Conservation (phyloP, 1,140 invertebrate species). For the Caenorhabditis tropicalis region DNA sequence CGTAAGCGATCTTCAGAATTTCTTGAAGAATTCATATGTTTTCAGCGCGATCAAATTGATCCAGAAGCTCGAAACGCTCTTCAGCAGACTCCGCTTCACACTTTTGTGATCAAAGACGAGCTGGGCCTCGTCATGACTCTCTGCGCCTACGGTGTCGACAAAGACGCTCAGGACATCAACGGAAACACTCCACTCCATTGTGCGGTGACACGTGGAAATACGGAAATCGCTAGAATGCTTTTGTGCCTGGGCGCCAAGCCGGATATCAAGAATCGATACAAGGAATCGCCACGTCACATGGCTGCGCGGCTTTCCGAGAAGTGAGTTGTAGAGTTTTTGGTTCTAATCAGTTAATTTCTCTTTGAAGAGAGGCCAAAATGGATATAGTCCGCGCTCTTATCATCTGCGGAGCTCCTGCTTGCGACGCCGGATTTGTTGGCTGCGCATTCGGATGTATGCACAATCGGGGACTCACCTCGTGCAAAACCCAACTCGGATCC, state of each 20-base stretch:
- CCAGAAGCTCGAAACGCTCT: slow-evolving; percentile 67
- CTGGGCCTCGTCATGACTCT: slow-evolving; percentile 44
- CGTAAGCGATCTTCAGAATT: neutral
- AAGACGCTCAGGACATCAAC: slow-evolving; percentile 62
- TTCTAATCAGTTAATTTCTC: neutral
- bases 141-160: slow-evolving; percentile 56
- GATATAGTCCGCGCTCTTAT: slow-evolving; percentile 38
- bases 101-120: slow-evolving; percentile 59
- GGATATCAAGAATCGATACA: slow-evolving; percentile 79
- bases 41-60: slow-evolving; percentile 61
- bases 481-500: slow-evolving; percentile 12
- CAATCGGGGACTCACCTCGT: neutral
- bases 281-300: slow-evolving; percentile 81
- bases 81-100: slow-evolving; percentile 66
- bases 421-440: slow-evolving; percentile 37
- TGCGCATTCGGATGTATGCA: slow-evolving; percentile 47
- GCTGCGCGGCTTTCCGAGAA: slow-evolving; percentile 74
- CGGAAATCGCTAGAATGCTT: slow-evolving; percentile 76
- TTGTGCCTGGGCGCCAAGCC: slow-evolving; percentile 89
- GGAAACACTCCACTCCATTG: slow-evolving; percentile 69
- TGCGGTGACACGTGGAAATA: slow-evolving; percentile 60
- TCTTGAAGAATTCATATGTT: neutral
- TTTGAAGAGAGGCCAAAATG: slow-evolving; percentile 45
- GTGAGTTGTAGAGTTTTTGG: slow-evolving; percentile 53
- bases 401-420: slow-evolving; percentile 45